Percentiles rank a stretch among this genome's conserved stretches.
Evolutionary conservation across 2,113 vertebrate species (phyloP).

Genomic region (Halichoeres trimaculatus): DNA sequence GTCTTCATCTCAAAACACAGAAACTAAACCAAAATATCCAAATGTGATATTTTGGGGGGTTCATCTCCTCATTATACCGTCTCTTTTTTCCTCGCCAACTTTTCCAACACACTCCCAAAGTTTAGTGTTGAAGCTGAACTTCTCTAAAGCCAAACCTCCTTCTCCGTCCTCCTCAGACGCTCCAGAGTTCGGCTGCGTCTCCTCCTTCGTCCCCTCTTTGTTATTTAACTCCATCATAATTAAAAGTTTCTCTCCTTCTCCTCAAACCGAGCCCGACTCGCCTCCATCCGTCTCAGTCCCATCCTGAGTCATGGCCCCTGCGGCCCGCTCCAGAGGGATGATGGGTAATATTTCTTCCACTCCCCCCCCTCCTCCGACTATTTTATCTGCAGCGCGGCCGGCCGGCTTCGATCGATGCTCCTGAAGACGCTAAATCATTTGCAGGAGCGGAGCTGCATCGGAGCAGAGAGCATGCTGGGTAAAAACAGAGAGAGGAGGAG

Average conservation of each 20-base stretch:
- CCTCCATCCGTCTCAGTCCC: conserved; percentile 48
- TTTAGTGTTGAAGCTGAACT: too few species aligned
- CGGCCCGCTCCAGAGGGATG: conserved; percentile 40
- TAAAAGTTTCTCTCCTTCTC: conserved; percentile 32
- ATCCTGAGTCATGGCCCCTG: conserved; percentile 66
- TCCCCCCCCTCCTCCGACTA: conserved; percentile 35
- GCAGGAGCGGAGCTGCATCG: conserved; percentile 40
- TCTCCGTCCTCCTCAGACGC: too few species aligned
- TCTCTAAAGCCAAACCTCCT: too few species aligned
- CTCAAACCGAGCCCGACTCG: conserved; percentile 23
- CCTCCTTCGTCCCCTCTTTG: not conserved
- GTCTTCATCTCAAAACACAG: too few species aligned
- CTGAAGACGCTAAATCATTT: conserved; percentile 67
- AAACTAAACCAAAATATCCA: too few species aligned
- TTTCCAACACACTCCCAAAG: too few species aligned
- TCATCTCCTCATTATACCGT: too few species aligned
- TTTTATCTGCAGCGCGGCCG: conserved; percentile 62
- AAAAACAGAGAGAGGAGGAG: conserved; percentile 15
- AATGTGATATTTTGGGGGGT: too few species aligned
- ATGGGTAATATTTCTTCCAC: conserved; percentile 72
- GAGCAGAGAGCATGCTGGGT: conserved; percentile 69
- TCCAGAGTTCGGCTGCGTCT: too few species aligned
- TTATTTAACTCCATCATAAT: conserved; percentile 21
- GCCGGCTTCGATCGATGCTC: conserved; percentile 62
- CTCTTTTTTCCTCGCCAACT: too few species aligned